phyloP scores from a whole-genome alignment of 2,888 invertebrate genomes.

The Anthophora plumipes region DNA sequence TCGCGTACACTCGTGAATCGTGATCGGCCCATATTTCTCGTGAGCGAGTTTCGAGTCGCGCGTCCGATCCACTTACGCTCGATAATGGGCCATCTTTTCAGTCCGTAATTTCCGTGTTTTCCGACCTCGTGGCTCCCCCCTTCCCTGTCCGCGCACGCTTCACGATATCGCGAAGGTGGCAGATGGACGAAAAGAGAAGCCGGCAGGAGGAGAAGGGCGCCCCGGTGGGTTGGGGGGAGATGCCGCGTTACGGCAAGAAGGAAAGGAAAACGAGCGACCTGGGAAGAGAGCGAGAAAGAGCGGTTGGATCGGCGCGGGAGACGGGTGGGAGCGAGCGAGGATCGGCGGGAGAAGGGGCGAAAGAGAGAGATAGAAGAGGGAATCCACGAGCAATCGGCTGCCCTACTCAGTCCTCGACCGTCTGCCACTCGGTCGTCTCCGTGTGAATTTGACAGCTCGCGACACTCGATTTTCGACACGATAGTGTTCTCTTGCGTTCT shows the following conservation, averaged over 20 bases:
- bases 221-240: slow-evolving; percentile 9
- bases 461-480: slow-evolving; percentile 15
- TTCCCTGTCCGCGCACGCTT: slow-evolving; percentile 52
- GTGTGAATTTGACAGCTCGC: slow-evolving; percentile 68
- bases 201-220: slow-evolving; percentile 21
- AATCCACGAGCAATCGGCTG: slow-evolving; percentile 80
- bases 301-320: slow-evolving; percentile 29
- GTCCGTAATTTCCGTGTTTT: slow-evolving; percentile 64
- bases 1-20: no score
- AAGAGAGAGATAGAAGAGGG: slow-evolving; percentile 74
- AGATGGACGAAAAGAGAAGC: slow-evolving; percentile 48
- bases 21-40: not conserved
- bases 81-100: slow-evolving; percentile 52
- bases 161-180: slow-evolving; percentile 63
- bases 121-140: slow-evolving; percentile 64
- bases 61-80: slow-evolving; percentile 46
- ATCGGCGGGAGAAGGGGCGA: slow-evolving; percentile 63
- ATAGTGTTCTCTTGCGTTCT: slow-evolving; percentile 39
- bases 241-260: slow-evolving; percentile 22
- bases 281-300: slow-evolving; percentile 24
- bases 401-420: slow-evolving; percentile 82
- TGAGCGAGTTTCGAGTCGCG: slow-evolving; percentile 33
- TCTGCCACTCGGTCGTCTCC: slow-evolving; percentile 81
- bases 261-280: slow-evolving; percentile 42
- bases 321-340: slow-evolving; percentile 51